Evolutionary conservation across 2,797 vertebrate genomes (phyloP), one percentile per base, ranked within the genome.

Genomic region (Avahi laniger): DNA sequence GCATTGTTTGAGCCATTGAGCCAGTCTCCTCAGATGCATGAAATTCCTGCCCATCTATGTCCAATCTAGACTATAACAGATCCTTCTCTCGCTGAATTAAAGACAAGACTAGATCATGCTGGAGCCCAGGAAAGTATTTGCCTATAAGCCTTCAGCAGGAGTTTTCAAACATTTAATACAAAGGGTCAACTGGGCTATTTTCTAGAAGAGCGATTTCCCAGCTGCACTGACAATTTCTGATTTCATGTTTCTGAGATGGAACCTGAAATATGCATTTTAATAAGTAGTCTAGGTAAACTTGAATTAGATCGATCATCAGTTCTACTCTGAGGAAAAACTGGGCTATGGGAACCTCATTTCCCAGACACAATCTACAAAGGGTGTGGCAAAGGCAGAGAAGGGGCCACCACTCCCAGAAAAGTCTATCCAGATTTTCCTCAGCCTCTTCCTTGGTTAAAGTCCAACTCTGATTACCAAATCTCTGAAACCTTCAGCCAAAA

Each of bases 381-480:
- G 78, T 52, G 65, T 52, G 79, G 41, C 7, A 2, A 65, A 89
- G 41, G 24, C 57, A 46, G 41, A 83, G 22, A 50, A 72, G 20
- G 11, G 43, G 13, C 41, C 48, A 48, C 63, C 59, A 87, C 22
- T 78, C 59, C 38, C 4, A 6, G 1, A 52, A 41, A 91, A n/a
- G 35, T 84, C 91, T 79, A 41, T 80, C 52, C 50, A 81, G 80
- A 89, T 73, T 86, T 69, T 76, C 33, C 79, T 89, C 70, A 59
- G n/a, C 38, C 96, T 92, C 72, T 78, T 81, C 67, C 61, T 35
- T 94, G 89, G 61, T 92, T 73, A 84, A 24, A 78, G 38, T 92
- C 89, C 95, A 98, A 72, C 35, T 43, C 86, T 87, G 52, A 38
- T 98, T 96, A 97, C 91, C 83, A 95, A 96, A 97, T 81, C 83